Base-by-base conservation (phyloP, 1,140 invertebrate species). In the Lycorma delicatula region DNA sequence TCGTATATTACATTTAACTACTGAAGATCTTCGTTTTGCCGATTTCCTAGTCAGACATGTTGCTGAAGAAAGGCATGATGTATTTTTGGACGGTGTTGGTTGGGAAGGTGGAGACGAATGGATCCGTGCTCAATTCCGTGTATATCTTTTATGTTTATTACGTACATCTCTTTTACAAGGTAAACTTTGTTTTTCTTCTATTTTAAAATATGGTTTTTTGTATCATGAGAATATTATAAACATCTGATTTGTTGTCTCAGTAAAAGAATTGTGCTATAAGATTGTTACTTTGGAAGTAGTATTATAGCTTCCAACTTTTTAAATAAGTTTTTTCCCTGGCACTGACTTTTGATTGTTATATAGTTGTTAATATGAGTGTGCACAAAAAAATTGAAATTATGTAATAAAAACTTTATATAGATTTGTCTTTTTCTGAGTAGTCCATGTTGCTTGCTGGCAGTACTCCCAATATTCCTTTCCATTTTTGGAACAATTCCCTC, bases 51-150 rank as follows among this genome's bases (percentile, higher is more conserved):
- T 97, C 4, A 83, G 91, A 56, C 86, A 91, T 70, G 93, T 93
- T 0, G 77, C 84, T 16, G 79, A 85, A 55, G 84, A 88, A 12
- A 3, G 3, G 38, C 3, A 3, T n/a, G 88, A 92, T 72, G 81
- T 82, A 27, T 86, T 84, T 67, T 66, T 88, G 47, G 86, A 89
- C 67, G 85, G 85, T 0, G 85, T 89, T 47, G 86, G 82, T 28
- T 93, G 87, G 87, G 89, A 93, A 75, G 93, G 93, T 16, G 89
- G 90, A 25, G 91, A 96, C 68, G 88, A 94, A 64, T 98, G 96
- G 97, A 87, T 98, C 36, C 76, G 96, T 62, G 84, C 91, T 34
- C 95, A 98, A 71, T 98, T 98, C 73, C 84, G 87, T 63, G 83
- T 87, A 47, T 99, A 98, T 71, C 78, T 97, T 36, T 76, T 96